These are phyloP conservation scores for Taenioides sp. DNA, from an alignment of 2,797 vertebrate species.

Conservation along the genomic window DNA sequence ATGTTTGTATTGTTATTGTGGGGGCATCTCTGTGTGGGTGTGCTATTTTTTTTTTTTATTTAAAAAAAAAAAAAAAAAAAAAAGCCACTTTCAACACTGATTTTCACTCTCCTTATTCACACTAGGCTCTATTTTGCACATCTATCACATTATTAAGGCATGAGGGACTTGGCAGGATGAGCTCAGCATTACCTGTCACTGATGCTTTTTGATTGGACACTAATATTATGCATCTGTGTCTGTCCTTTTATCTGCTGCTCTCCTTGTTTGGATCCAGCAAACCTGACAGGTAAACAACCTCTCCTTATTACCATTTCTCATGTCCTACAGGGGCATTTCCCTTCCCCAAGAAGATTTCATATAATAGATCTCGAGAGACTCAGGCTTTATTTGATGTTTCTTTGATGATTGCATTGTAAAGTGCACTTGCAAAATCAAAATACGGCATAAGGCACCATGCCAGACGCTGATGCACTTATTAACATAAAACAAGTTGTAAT, in stretches of 20 bases:
- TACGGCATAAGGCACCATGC: neutral
- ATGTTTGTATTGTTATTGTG: constrained; percentile 25
- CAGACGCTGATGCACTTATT: constrained; percentile 18
- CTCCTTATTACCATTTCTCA: constrained; percentile 43
- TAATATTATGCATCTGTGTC: constrained; percentile 66
- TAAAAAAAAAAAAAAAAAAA: no score
- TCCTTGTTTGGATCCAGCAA: constrained; percentile 88
- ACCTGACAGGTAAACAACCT: constrained; percentile 93
- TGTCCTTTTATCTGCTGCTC: constrained; percentile 77
- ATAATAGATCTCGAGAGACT: constrained; percentile 34
- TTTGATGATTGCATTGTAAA: constrained; percentile 34
- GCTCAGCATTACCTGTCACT: constrained; percentile 38
- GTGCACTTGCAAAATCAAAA: constrained; percentile 3
- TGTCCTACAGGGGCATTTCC: constrained; percentile 33
- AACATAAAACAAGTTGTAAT: constrained; percentile 20
- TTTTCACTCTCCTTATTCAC: constrained; percentile 8
- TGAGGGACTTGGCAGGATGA: constrained; percentile 19
- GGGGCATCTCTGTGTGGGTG: constrained; percentile 1
- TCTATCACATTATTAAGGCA: constrained; percentile 17
- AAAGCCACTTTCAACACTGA: constrained; percentile 21
- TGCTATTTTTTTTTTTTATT: no score
- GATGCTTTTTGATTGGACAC: constrained; percentile 42
- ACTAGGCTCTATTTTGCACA: constrained; percentile 23
- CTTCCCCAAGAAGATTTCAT: constrained; percentile 22
- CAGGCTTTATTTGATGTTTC: constrained; percentile 23